Conservation (phyloP, 2,888 invertebrate species). For the Tinea semifulvella region DNA sequence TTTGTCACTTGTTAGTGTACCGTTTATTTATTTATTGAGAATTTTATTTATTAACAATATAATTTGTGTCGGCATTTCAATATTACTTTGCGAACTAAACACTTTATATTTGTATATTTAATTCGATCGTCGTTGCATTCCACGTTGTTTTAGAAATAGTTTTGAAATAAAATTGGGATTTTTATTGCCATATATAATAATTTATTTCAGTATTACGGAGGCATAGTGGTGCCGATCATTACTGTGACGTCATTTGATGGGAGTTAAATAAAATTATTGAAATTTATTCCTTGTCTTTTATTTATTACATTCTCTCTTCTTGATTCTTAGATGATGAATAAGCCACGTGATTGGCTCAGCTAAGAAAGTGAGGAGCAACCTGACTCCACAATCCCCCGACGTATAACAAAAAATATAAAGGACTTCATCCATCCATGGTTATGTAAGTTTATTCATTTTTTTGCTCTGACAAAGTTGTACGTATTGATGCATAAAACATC, state of each 20-base stretch:
- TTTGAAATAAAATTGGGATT: constrained; percentile 8
- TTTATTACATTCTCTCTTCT: no score
- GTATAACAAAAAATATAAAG: no score
- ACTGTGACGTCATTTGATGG: not conserved
- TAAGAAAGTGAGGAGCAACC: no score
- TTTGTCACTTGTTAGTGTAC: not conserved
- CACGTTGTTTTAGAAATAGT: not conserved
- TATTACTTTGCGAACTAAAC: constrained; percentile 5
- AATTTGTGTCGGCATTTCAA: constrained; percentile 4
- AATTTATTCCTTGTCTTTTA: not conserved
- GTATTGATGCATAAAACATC: no score
- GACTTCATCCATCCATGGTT: no score
- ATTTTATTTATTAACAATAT: not conserved
- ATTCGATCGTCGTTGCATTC: constrained; percentile 7
- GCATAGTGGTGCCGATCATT: not conserved
- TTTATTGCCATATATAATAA: not conserved
- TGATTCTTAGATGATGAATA: no score
- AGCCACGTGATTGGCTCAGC: no score
- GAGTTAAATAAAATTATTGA: not conserved
- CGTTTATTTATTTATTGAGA: not conserved
- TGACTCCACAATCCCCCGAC: no score
- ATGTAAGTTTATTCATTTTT: no score
- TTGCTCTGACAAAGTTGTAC: no score
- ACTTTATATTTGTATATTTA: not conserved
- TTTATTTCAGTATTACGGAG: not conserved